Conservation (phyloP, 2,888 invertebrate species). For the Thelaira solivaga region DNA sequence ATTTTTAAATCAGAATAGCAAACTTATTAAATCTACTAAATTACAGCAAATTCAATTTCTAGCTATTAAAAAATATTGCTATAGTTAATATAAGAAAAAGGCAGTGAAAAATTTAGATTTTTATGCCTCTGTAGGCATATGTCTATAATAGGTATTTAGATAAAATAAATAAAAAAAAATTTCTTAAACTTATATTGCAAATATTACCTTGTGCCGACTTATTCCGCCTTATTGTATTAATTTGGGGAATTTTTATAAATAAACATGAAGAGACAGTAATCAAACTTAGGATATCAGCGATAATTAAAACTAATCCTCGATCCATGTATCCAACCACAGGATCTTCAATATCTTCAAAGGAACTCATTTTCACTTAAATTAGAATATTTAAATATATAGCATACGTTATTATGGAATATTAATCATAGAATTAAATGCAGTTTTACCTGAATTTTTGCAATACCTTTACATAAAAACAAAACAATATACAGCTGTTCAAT, state of each 20-base stretch:
- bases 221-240: conserved; percentile 81
- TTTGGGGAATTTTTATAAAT: conserved; percentile 90
- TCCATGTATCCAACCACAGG: conserved; percentile 68
- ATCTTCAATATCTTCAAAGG: conserved; percentile 46
- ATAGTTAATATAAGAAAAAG: no score
- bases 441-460: conserved; percentile 4
- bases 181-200: background rate
- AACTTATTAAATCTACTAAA: no score
- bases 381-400: conserved; percentile 11
- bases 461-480: no score
- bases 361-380: conserved; percentile 45
- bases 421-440: background rate
- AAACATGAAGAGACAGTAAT: conserved; percentile 88
- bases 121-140: no score
- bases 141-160: no score
- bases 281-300: conserved; percentile 82
- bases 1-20: no score
- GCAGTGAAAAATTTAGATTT: no score
- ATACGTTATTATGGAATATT: conserved; percentile 10
- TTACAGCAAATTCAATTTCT: no score
- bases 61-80: no score
- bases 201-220: conserved; percentile 82
- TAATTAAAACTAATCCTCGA: conserved; percentile 71
- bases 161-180: no score
- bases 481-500: no score